Base-by-base conservation (phyloP, 2,797 vertebrate genomes). In the Danio tinwini region DNA sequence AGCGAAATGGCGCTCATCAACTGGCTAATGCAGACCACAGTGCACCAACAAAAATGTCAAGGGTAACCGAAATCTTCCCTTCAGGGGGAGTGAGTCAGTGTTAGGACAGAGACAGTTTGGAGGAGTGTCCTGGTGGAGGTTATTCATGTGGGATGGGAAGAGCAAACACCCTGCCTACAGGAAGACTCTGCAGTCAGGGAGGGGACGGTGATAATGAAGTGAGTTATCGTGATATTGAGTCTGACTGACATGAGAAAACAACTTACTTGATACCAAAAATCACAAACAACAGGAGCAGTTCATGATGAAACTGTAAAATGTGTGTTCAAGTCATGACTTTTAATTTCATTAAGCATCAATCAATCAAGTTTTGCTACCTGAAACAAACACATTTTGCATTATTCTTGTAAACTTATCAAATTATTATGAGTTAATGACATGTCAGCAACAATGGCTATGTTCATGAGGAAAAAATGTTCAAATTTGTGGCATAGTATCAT, bases 131-230 rank as follows among this genome's bases (percentile, higher is more conserved):
- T 17, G 56, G 39, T 61, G 0, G n/a, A 80, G 11, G 21, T 70
- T 71, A 56, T 74, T 79, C 74, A 55, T 63, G 70, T 72, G 49
- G 74, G 75, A 72, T 63, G 70, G 69, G 42, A 78, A 69, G 9
- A 29, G 49, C 49, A 63, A 81, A 81, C 74, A 74, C 81, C 85
- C 85, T 79, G 56, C 29, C 4, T 52, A 63, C 67, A 78, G 29
- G 70, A 82, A 37, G 53, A 79, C 74, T 65, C 44, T 37, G 67
- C 68, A 78, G 68, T 12, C 59, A 56, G 73, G 37, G 50, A 74
- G 61, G 73, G 73, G 55, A 72, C 13, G 49, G 64, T 53, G 63
- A 68, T 13, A 64, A 72, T 21, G 19, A 10, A 21, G 12, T 39
- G 42, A 45, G 13, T 11, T 44, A 64, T 11, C 8, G 29, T 29